Evolutionary conservation across 2,113 vertebrate species (phyloP).

Genomic region (Panurus biarmicus): DNA sequence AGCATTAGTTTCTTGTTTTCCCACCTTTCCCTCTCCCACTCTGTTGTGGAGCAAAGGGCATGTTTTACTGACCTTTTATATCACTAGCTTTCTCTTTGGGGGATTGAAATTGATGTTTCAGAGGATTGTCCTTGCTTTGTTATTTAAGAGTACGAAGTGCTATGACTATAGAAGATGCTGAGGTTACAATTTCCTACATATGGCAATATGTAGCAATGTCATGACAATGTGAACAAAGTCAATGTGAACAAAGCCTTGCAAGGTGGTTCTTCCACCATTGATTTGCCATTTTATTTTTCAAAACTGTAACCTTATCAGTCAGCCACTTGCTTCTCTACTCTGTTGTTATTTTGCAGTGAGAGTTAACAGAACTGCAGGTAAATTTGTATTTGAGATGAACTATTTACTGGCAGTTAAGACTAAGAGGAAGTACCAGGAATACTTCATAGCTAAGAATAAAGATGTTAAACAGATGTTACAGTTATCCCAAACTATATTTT

Average conservation of each 20-base stretch:
- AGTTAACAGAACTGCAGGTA: neutral
- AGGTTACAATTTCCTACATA: neutral
- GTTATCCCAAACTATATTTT: neutral
- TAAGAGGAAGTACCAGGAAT: neutral
- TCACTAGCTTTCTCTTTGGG: conserved; percentile 3
- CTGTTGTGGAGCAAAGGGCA: neutral
- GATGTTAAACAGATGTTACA: neutral
- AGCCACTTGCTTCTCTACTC: neutral
- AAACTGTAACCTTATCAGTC: neutral
- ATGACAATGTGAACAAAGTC: neutral
- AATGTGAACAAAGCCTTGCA: neutral
- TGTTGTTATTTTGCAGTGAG: neutral
- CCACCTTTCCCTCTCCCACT: neutral
- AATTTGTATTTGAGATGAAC: neutral
- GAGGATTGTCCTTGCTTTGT: conserved; percentile 2
- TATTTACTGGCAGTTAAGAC: neutral
- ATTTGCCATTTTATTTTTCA: conserved; percentile 14
- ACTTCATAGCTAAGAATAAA: neutral
- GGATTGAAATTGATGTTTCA: conserved; percentile 42
- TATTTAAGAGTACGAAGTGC: neutral
- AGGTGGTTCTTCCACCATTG: neutral
- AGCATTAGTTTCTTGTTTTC: neutral
- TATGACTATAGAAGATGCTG: conserved; percentile 4
- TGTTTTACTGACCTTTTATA: conserved; percentile 6
- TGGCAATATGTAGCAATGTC: neutral